Base-by-base conservation (phyloP, 2,888 invertebrate genomes). In the Diadegma fenestrale region DNA sequence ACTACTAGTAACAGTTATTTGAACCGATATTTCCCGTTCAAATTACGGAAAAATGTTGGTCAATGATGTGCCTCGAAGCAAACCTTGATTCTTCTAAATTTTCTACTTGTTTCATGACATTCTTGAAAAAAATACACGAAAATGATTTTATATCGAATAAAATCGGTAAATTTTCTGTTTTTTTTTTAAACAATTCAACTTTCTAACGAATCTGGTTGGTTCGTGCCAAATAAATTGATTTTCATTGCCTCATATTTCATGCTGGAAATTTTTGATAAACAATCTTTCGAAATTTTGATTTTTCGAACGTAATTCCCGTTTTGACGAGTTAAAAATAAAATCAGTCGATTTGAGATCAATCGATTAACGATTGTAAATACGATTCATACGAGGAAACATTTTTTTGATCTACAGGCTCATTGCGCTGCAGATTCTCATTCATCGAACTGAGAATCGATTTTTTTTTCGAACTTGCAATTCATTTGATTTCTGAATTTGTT, bases 1-100 rank as follows among this genome's bases (percentile, higher is more conserved):
- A 73, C 72, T 72, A 26, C n/a, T 26, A 12, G 17, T 48, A 71
- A 79, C 72, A 12, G 64, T 77, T 45, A 45, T 26, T 17, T 19
- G 51, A 58, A 76, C 71, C 63, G 41, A 30, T 12, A 43, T 43
- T 10, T 14, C 14, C 43, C 41, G 66, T 54, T 54, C 12, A 54
- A 48, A 68, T 73, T 66, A 30, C 19, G 43, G 33, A 19, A 6
- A 14, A 51, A 2, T 10, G 26, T 12, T 19, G n/a, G 6, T 22
- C 8, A 14, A 26, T 30, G 30, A 14, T 14, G 5, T 26, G 43
- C 8, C 1, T 22, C 10, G 37, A 37, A 22, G 3, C 37, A 45
- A 45, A 58, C 22, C 17, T 43, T 30, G 54, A 2, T 14, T 3
- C 14, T 58, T 26, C 14, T 26, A 0, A 26, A 14, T 58, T 58